phyloP scores from a whole-genome alignment of 2,797 vertebrate species.

The Phataginus tricuspis region DNA sequence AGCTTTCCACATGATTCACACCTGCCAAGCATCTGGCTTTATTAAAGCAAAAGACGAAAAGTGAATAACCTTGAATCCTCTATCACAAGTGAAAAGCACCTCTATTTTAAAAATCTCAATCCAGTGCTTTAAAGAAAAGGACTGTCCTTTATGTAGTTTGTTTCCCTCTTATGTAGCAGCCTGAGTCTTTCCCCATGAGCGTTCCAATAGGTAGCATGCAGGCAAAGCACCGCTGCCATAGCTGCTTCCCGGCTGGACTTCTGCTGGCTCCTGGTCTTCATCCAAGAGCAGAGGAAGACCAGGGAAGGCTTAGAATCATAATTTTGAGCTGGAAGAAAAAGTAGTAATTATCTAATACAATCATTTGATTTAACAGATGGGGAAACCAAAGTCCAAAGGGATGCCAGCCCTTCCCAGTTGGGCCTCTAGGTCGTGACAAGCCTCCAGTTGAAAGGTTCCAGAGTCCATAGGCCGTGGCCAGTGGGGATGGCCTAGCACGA shows the following conservation, averaged over 20 bases:
- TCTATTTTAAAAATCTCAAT: conserved; percentile 50
- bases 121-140: not conserved
- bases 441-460: not conserved
- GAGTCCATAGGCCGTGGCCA: not conserved
- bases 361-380: conserved; percentile 18
- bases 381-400: not conserved
- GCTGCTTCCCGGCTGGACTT: not conserved
- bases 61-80: conserved; percentile 51
- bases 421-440: not conserved
- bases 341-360: not conserved
- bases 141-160: not conserved
- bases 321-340: conserved; percentile 28
- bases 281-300: conserved; percentile 5
- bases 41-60: conserved; percentile 62
- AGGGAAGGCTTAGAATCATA: not conserved
- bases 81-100: conserved; percentile 52
- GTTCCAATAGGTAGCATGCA: not conserved
- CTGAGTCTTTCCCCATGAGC: not conserved
- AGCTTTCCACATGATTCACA: conserved; percentile 19
- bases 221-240: not conserved
- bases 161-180: conserved; percentile 30
- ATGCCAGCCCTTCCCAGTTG: not conserved
- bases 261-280: not conserved
- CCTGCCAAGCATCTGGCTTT: conserved; percentile 60
- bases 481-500: not conserved